Percentiles rank a stretch among this genome's conserved stretches.
Evolutionary conservation across 2,797 vertebrate genomes (phyloP).

Genomic region (Rhynchotus rufescens): DNA sequence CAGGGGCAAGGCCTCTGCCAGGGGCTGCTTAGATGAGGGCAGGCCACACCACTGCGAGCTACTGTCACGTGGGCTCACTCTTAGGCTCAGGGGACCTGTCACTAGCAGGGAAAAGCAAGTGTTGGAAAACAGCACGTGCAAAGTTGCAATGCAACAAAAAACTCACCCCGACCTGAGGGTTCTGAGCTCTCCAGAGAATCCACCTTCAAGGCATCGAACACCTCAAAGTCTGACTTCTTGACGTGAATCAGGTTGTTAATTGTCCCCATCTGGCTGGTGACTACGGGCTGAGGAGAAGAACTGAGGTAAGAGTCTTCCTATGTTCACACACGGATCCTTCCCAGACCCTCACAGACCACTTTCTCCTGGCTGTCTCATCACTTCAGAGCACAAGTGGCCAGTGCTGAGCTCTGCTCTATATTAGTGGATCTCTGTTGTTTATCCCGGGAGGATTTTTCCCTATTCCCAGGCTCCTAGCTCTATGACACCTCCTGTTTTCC

Average conservation of each 20-base stretch:
- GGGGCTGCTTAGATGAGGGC: neutral
- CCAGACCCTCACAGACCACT: neutral
- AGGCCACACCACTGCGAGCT: neutral
- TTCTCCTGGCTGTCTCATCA: neutral
- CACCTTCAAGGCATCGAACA: slow-evolving; percentile 95
- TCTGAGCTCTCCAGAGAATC: slow-evolving; percentile 96
- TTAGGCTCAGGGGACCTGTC: neutral
- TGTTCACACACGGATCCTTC: neutral
- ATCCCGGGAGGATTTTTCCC: neutral
- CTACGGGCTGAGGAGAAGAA: slow-evolving; percentile 86
- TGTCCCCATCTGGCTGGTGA: slow-evolving; percentile 96
- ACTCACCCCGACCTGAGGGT: slow-evolving; percentile 88
- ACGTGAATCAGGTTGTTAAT: slow-evolving; percentile 98
- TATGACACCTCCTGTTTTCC: neutral
- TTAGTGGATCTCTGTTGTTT: neutral
- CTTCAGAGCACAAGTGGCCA: neutral
- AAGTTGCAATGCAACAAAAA: slow-evolving; percentile 36
- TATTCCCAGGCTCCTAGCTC: neutral
- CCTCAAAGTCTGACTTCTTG: slow-evolving; percentile 98
- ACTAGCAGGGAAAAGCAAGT: neutral
- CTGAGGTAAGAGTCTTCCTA: neutral
- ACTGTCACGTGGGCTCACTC: neutral
- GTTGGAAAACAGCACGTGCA: slow-evolving; percentile 37
- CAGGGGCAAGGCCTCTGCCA: neutral
- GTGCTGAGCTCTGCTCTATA: neutral